Conservation (phyloP, 2,113 vertebrate genomes). For the Puntigrus tetrazona region DNA sequence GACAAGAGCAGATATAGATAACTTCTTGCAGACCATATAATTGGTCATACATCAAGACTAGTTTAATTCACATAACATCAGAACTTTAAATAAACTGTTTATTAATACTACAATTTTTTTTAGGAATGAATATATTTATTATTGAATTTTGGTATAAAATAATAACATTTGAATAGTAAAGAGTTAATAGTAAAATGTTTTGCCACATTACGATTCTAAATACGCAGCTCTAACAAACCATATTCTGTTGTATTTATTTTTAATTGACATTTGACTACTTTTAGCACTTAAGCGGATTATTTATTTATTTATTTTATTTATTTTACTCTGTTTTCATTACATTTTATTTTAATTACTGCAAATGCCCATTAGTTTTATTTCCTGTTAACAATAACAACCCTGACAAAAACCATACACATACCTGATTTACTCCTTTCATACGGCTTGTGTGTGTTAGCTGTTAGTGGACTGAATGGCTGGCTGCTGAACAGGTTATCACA, state of each 20-base stretch:
- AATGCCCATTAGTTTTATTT: neutral
- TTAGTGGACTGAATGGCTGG: conserved; percentile 87
- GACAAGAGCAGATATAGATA: neutral
- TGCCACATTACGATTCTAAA: no score
- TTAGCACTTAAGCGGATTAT: neutral
- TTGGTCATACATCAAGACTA: no score
- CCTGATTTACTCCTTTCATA: conserved; percentile 78
- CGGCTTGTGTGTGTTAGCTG: conserved; percentile 51
- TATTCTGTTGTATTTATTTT: no score
- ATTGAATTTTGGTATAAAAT: no score
- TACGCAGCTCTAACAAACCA: no score
- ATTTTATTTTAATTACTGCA: neutral
- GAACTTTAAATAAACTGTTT: no score
- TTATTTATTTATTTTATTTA: neutral
- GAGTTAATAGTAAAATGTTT: no score
- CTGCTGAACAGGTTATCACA: conserved; percentile 95
- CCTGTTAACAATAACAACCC: neutral
- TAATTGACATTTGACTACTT: neutral
- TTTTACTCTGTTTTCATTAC: neutral
- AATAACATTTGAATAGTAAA: no score
- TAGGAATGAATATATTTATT: no score
- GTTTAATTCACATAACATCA: no score
- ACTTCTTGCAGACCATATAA: neutral
- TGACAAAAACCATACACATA: conserved; percentile 50
- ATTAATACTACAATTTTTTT: no score